phyloP scores from a whole-genome alignment of 2,797 vertebrate genomes.

The Setipinna tenuifilis region DNA sequence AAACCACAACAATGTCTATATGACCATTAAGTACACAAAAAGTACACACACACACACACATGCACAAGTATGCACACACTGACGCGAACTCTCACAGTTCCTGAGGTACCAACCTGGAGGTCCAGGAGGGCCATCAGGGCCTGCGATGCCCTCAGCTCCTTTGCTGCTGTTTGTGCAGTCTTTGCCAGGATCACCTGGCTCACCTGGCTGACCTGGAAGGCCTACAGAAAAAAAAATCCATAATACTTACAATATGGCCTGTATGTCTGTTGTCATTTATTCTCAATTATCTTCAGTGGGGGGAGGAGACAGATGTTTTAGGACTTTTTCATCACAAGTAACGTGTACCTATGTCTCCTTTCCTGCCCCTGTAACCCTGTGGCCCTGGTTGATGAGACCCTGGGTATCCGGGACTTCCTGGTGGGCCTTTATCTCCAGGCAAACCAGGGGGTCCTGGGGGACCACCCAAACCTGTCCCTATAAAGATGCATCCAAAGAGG shows the following conservation, averaged over 20 bases:
- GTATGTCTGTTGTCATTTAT: neutral
- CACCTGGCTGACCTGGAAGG: constrained; percentile 24
- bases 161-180: constrained; percentile 7
- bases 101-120: constrained; percentile 15
- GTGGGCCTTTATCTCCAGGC: constrained; percentile 37
- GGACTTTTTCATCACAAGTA: neutral
- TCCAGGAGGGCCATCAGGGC: constrained; percentile 28
- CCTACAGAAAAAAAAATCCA: constrained; percentile 26
- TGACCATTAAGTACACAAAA: neutral
- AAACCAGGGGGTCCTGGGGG: constrained; percentile 4
- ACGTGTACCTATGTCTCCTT: constrained; percentile 36
- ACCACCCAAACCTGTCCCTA: constrained; percentile 11
- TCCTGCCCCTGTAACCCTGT: constrained; percentile 24
- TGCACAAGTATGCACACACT: neutral
- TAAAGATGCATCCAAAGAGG: neutral
- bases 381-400: constrained; percentile 22
- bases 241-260: neutral
- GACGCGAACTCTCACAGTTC: neutral
- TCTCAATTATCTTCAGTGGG: neutral
- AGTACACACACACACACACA: neutral
- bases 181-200: constrained; percentile 30
- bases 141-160: constrained; percentile 29
- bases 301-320: neutral
- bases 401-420: constrained; percentile 29
- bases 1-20: neutral